Evolutionary conservation across 2,113 vertebrate species (phyloP).

Genomic region (Tinamus guttatus): DNA sequence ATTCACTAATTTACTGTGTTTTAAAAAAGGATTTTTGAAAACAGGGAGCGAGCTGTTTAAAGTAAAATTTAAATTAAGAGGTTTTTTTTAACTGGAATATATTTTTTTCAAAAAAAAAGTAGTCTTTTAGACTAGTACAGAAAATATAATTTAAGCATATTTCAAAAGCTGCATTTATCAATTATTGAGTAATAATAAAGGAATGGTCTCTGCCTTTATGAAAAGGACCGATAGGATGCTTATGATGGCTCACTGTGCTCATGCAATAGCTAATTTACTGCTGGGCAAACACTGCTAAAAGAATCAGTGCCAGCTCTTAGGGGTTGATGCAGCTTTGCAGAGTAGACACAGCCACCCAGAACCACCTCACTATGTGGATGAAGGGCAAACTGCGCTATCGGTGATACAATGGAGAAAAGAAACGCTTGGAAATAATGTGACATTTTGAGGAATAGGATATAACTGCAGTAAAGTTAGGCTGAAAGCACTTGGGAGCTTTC

Average conservation of each 20-base stretch:
- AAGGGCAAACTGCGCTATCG: not conserved
- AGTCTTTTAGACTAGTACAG: not conserved
- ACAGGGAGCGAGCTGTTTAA: not conserved
- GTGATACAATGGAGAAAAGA: not conserved
- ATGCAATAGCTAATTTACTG: not conserved
- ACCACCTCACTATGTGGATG: not conserved
- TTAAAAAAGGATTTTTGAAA: conserved; percentile 22
- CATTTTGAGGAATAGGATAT: not conserved
- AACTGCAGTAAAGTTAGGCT: not conserved
- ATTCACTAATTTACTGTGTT: conserved; percentile 12
- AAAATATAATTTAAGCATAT: not conserved
- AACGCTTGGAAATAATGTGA: not conserved
- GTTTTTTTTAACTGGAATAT: not conserved
- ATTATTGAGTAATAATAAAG: conserved; percentile 1
- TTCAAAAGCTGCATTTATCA: not conserved
- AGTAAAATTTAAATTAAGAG: too few relatives aligned
- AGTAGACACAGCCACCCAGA: not conserved
- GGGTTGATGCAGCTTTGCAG: not conserved
- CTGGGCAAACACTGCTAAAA: conserved; percentile 11
- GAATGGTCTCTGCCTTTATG: not conserved
- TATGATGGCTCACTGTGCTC: not conserved
- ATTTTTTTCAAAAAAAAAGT: not conserved
- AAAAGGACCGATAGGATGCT: not conserved
- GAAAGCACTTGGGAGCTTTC: not conserved
- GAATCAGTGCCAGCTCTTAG: not conserved